phyloP scores from a whole-genome alignment of 2,888 invertebrate species.

The Poecilobothrus nobilitatus region DNA sequence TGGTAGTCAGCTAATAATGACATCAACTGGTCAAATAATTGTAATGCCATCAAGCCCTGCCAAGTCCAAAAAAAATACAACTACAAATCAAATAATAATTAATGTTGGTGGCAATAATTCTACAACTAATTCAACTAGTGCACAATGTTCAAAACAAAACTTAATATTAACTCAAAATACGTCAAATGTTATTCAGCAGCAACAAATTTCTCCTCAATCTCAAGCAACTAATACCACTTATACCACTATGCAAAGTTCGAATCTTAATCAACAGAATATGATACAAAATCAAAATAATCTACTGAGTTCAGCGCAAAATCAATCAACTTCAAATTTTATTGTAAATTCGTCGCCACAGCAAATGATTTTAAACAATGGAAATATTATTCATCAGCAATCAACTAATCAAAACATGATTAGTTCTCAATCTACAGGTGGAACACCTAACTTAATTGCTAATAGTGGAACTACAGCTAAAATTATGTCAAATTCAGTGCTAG shows the following conservation, averaged over 20 bases:
- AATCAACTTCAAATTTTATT: slow-evolving; percentile 23
- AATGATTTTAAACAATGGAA: slow-evolving; percentile 18
- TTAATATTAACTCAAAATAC: slow-evolving; percentile 11
- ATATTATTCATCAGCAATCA: slow-evolving; percentile 19
- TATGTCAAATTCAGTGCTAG: slow-evolving; percentile 17
- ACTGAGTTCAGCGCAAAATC: slow-evolving; percentile 12
- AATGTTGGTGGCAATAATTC: slow-evolving; percentile 20
- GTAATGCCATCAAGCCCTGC: slow-evolving; percentile 35
- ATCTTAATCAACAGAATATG: slow-evolving; percentile 21
- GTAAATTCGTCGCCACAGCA: slow-evolving; percentile 26
- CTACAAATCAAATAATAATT: slow-evolving; percentile 28
- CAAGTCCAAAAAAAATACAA: slow-evolving; percentile 26
- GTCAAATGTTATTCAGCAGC: slow-evolving; percentile 25
- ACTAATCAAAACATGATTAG: slow-evolving; percentile 18
- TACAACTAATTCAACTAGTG: slow-evolving; percentile 22
- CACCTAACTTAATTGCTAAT: slow-evolving; percentile 18
- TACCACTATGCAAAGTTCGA: slow-evolving; percentile 27
- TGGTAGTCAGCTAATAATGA: slow-evolving; percentile 42
- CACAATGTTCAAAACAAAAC: slow-evolving; percentile 13
- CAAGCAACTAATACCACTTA: slow-evolving; percentile 13
- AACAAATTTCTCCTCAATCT: slow-evolving; percentile 4
- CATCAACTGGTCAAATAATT: slow-evolving; percentile 42
- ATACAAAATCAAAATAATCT: slow-evolving; percentile 20
- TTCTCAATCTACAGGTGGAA: slow-evolving; percentile 14
- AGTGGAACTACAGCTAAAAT: slow-evolving; percentile 19